A percentile compares a stretch with the other conserved stretches of the same genome.
phyloP scores from a whole-genome alignment of 1,140 invertebrate species.

The Littorina saxatilis region DNA sequence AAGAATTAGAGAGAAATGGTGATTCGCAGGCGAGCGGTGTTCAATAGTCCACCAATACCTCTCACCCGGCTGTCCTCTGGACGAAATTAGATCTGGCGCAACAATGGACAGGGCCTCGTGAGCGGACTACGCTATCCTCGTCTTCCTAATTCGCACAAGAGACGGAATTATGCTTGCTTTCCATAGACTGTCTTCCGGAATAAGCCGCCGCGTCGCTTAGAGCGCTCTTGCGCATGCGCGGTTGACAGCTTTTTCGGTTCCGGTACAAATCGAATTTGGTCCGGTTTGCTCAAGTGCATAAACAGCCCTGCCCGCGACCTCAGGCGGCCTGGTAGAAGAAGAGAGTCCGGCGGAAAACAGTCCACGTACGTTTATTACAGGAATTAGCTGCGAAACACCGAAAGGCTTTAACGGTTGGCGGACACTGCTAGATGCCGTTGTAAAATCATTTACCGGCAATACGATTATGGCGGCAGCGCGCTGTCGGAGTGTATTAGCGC shows the following conservation, averaged over 20 bases:
- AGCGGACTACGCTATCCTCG: conserved; percentile 25
- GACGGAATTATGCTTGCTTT: conserved; percentile 28
- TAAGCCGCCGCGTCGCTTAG: conserved; percentile 23
- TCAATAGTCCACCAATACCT: background rate
- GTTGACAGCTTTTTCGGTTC: conserved; percentile 26
- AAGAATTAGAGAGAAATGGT: conserved; percentile 5
- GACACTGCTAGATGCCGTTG: conserved; percentile 23
- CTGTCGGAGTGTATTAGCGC: conserved; percentile 15
- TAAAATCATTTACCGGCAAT: conserved; percentile 25
- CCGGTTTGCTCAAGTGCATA: conserved; percentile 30
- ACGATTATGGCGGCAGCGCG: background rate
- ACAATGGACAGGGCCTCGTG: conserved; percentile 19
- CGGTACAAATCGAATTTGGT: conserved; percentile 30
- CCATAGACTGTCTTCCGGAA: conserved; percentile 24
- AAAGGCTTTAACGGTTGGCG: conserved; percentile 30
- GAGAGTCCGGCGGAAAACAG: background rate
- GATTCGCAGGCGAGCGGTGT: background rate
- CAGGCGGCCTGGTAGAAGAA: background rate
- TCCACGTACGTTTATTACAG: conserved; percentile 26
- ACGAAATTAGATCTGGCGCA: conserved; percentile 28
- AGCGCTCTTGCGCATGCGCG: background rate
- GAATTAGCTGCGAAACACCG: conserved; percentile 33
- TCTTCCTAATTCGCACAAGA: conserved; percentile 13
- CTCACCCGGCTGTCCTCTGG: background rate
- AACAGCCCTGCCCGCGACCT: conserved; percentile 21